Percentiles rank a stretch among this genome's conserved stretches.
Evolutionary conservation across 2,888 invertebrate species (phyloP).

Genomic region (Apoda limacodes): DNA sequence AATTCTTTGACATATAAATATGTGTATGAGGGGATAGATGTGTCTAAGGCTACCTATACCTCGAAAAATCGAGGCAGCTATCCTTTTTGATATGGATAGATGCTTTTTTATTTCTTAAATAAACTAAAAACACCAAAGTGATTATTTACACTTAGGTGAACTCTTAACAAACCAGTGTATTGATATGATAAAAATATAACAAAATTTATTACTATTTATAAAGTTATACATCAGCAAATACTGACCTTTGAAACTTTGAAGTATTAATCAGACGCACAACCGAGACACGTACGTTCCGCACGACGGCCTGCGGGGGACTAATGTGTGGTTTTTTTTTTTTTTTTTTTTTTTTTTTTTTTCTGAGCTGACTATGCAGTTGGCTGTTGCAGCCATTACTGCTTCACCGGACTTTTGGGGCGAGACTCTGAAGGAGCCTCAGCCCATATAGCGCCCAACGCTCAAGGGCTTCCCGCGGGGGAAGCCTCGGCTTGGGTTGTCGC

Average conservation of each 20-base stretch:
- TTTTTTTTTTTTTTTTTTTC: too few species aligned
- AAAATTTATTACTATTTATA: constrained; percentile 12
- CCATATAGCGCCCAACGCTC: too few species aligned
- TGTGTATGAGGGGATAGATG: constrained; percentile 11
- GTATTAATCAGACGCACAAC: constrained; percentile 11
- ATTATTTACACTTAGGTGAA: constrained; percentile 12
- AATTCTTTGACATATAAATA: background rate
- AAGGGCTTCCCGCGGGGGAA: too few species aligned
- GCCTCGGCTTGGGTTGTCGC: too few species aligned
- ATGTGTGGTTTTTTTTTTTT: too few species aligned
- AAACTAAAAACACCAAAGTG: constrained; percentile 13
- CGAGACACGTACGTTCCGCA: constrained; percentile 25
- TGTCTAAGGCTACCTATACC: constrained; percentile 15
- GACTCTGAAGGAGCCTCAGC: too few species aligned
- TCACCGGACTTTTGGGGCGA: too few species aligned
- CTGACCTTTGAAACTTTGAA: constrained; percentile 14
- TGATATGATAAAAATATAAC: constrained; percentile 13
- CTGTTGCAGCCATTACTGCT: too few species aligned
- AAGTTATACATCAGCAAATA: constrained; percentile 12
- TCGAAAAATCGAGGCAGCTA: constrained; percentile 15
- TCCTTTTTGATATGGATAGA: constrained; percentile 16
- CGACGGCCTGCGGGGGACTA: constrained; percentile 28
- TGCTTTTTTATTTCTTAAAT: constrained; percentile 15
- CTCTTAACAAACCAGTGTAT: constrained; percentile 12
- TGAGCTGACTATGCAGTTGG: too few species aligned